Evolutionary conservation across 2,888 invertebrate species (phyloP).

Genomic region (Andricus curvator): DNA sequence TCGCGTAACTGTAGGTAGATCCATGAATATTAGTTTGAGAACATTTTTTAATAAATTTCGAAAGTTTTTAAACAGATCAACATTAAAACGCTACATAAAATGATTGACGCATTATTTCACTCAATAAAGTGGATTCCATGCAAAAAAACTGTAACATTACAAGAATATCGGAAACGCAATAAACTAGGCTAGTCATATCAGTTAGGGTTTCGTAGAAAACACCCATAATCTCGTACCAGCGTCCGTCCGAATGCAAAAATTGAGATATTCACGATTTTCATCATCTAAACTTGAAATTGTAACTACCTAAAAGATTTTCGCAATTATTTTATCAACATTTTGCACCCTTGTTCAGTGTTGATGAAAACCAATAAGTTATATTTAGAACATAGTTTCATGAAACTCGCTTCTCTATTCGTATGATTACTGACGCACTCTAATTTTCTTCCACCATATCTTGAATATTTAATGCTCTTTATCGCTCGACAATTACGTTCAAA

Average conservation of each 20-base stretch:
- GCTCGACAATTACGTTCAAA: neutral
- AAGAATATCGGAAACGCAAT: neutral
- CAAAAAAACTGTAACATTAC: neutral
- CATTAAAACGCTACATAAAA: neutral
- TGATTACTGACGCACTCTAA: neutral
- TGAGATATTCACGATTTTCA: too few species aligned
- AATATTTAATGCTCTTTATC: conserved; percentile 1
- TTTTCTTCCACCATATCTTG: neutral
- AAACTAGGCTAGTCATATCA: neutral
- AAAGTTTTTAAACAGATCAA: neutral
- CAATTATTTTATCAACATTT: neutral
- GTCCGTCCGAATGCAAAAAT: too few species aligned
- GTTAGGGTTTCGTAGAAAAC: too few species aligned
- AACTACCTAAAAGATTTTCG: too few species aligned
- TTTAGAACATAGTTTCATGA: neutral
- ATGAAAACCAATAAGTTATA: neutral
- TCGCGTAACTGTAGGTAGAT: neutral
- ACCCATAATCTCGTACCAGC: too few species aligned
- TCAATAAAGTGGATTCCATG: neutral
- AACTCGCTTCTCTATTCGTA: neutral
- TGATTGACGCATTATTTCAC: neutral
- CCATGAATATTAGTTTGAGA: too few species aligned
- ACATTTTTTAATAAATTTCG: neutral
- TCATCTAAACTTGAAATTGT: too few species aligned
- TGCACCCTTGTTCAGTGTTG: neutral